Evolutionary conservation across 37 sponge, comb jelly and placozoan genomes (phyloP).

Genomic region (Aplysina aerophoba): DNA sequence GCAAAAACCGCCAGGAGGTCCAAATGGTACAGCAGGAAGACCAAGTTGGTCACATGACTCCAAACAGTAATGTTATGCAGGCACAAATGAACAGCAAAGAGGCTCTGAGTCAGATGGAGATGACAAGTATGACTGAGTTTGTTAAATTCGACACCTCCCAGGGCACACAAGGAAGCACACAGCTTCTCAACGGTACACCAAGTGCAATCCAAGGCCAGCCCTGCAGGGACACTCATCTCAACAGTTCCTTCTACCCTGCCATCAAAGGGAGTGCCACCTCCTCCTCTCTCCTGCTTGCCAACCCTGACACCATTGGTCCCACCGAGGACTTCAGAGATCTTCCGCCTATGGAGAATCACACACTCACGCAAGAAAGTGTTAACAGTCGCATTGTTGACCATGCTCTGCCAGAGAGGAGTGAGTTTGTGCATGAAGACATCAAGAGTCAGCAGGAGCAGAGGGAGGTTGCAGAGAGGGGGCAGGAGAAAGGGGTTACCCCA

Average conservation of each 20-base stretch:
- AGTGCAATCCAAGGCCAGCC: background rate
- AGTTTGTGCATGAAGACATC: conserved; percentile 23
- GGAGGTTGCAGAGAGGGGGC: background rate
- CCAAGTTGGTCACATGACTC: too few relatives aligned
- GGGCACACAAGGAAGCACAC: background rate
- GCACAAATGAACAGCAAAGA: too few relatives aligned
- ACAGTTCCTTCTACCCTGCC: background rate
- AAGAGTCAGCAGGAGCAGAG: background rate
- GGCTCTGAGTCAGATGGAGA: background rate
- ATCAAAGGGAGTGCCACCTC: too few relatives aligned
- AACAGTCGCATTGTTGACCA: background rate
- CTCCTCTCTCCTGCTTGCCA: background rate
- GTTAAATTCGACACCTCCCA: background rate
- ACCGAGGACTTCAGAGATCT: background rate
- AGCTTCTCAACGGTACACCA: background rate
- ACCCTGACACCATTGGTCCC: conserved; percentile 15
- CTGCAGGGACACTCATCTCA: background rate
- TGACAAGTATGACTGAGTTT: background rate
- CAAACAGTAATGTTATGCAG: too few relatives aligned
- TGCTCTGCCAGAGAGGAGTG: background rate
- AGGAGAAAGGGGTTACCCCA: background rate
- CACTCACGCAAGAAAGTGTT: conserved; percentile 17
- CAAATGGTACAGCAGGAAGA: background rate
- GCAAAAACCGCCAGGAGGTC: background rate
- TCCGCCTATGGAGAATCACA: background rate